These are phyloP conservation scores for Tolypeutes matacus DNA, from an alignment of 2,797 vertebrate species.

Conservation along the genomic window DNA sequence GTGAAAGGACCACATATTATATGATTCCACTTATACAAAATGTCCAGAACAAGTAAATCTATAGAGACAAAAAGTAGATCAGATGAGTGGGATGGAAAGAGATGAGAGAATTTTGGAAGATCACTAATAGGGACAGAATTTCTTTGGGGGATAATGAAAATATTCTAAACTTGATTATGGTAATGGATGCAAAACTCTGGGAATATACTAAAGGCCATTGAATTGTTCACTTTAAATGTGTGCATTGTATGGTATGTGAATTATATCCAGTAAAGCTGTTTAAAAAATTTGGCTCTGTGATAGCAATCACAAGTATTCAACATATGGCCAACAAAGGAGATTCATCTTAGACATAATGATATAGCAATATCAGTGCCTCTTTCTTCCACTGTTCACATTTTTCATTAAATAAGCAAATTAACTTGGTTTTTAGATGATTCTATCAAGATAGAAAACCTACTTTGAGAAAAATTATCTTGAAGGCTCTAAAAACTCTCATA, in stretches of 20 bases:
- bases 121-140: not conserved
- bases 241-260: not conserved
- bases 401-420: not conserved
- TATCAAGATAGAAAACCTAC: conserved; percentile 14
- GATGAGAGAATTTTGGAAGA: not conserved
- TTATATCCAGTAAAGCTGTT: not conserved
- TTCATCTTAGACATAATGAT: not conserved
- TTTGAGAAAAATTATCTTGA: not conserved
- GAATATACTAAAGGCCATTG: not conserved
- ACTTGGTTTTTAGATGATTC: not conserved
- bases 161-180: conserved; percentile 10
- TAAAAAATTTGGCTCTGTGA: not conserved
- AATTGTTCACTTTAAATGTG: not conserved
- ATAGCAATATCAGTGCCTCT: not conserved
- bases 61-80: not conserved
- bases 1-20: no score
- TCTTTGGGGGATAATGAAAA: not conserved
- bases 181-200: not conserved
- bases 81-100: not conserved
- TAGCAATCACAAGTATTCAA: not conserved
- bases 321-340: not conserved
- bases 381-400: not conserved
- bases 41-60: not conserved
- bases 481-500: conserved; percentile 5
- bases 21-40: not conserved